Evolutionary conservation across 2,888 invertebrate species (phyloP), one percentile per base, ranked within the genome.

Genomic region (Melieria crassipennis): DNA sequence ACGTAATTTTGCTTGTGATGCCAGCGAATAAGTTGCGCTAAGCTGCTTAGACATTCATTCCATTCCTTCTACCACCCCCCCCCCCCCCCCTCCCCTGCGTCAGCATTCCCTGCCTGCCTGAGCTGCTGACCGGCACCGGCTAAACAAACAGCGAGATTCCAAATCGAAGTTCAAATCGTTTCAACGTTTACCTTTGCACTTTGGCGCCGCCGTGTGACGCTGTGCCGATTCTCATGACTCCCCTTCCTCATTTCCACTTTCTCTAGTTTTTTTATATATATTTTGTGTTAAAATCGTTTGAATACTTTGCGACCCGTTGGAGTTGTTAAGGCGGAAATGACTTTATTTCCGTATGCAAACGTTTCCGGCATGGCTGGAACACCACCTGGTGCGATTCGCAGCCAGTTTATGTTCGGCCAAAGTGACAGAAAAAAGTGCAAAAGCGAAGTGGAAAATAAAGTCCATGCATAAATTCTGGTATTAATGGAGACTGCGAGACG

Each of bases 301-400:
- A 30, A 30, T 30, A 30, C 30, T 30, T 30, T n/a, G n/a, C 11
- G n/a, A 11, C 46, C 58, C 47, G 57, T 66, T 66, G 58, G 58
- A 66, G 30, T 66, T 58, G 57, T 58, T 45, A 47, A 66, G 66
- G 47, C 57, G n/a, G 42, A 66, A 58, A 66, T 58, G 58, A 66
- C 57, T 66, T 66, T 58, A 47, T 57, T 58, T 47, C 48, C 46
- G 65, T 57, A 65, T 47, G 11, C 11, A 66, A 57, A 42, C 47
- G 56, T 6, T 65, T 47, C 30, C 30, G 30, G 1, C 30, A 1
- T 30, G 30, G 30, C 30, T 30, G 30, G 30, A 30, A 30, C 30
- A 1, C 30, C 30, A 30, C 30, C 30, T 30, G 30, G 2, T 30
- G 30, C 30, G 30, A 2, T 30, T 30, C 30, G 30, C 30, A 30